Conservation (phyloP, 1,140 invertebrate species). For the Idris sp. region DNA sequence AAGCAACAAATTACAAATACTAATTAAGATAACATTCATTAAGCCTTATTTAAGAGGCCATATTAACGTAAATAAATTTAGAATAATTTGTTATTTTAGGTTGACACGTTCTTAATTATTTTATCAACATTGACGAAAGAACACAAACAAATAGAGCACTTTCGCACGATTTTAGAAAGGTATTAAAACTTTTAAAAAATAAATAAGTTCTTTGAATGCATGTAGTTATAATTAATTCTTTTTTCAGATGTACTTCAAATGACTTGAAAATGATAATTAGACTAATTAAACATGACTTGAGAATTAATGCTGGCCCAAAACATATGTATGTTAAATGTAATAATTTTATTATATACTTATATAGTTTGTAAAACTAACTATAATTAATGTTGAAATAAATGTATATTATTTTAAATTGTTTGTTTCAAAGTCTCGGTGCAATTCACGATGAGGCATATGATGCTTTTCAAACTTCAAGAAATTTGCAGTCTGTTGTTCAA, state of each 20-base stretch:
- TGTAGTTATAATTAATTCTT: constrained; percentile 15
- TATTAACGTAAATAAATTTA: too few species aligned
- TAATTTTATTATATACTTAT: too few species aligned
- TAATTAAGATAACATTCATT: neutral
- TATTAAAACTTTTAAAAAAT: constrained; percentile 63
- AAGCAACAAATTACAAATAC: neutral
- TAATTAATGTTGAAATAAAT: too few species aligned
- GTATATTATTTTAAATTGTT: constrained; percentile 9
- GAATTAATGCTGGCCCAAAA: constrained; percentile 94
- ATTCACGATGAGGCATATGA: constrained; percentile 91
- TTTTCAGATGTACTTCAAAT: constrained; percentile 85
- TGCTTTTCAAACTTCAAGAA: constrained; percentile 90
- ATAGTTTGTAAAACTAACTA: too few species aligned
- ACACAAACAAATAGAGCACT: constrained; percentile 89
- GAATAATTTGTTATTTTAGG: constrained; percentile 69
- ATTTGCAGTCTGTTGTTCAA: constrained; percentile 86
- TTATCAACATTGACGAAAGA: constrained; percentile 87
- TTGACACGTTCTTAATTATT: constrained; percentile 82
- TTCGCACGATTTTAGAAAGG: constrained; percentile 84
- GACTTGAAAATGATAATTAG: constrained; percentile 93
- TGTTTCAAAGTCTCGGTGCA: constrained; percentile 82
- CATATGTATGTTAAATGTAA: constrained; percentile 83
- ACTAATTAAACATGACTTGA: constrained; percentile 92
- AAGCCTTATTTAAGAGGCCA: too few species aligned
- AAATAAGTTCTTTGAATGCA: too few species aligned